Conservation (phyloP, 1,140 invertebrate genomes). For the Luehdorfia chinensis region DNA sequence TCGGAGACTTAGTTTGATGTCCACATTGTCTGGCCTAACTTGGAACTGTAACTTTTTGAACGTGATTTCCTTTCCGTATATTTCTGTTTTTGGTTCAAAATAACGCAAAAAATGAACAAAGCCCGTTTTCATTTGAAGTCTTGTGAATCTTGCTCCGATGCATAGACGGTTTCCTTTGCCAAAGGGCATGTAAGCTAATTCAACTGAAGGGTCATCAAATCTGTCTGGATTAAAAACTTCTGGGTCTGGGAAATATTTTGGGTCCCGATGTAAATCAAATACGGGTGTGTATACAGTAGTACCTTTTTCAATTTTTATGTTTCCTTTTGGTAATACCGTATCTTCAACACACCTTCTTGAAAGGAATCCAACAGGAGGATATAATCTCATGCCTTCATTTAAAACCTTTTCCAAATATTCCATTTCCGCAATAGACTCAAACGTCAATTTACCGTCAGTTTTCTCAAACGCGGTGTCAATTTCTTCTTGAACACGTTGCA, state of each 20-base stretch:
- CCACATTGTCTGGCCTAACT: no score
- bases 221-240: background rate
- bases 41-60: no score
- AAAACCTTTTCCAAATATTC: no score
- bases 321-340: background rate
- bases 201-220: conserved; percentile 32
- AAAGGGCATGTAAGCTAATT: background rate
- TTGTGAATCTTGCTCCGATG: conserved; percentile 2
- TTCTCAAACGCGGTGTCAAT: conserved; percentile 69
- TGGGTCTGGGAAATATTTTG: background rate
- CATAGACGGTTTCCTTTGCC: conserved; percentile 1
- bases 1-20: no score
- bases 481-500: conserved; percentile 77
- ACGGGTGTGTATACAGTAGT: background rate
- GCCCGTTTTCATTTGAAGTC: no score
- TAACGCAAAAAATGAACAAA: conserved; percentile 40
- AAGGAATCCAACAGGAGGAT: no score
- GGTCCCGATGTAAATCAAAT: background rate
- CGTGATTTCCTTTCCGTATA: no score
- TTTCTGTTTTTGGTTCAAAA: conserved; percentile 26
- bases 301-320: conserved; percentile 1
- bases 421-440: conserved; percentile 64
- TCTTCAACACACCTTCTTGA: conserved; percentile 9
- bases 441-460: no score
- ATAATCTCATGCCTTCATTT: no score